Evolutionary conservation across 1,140 invertebrate species (phyloP).

Genomic region (Caenorhabditis briggsae): DNA sequence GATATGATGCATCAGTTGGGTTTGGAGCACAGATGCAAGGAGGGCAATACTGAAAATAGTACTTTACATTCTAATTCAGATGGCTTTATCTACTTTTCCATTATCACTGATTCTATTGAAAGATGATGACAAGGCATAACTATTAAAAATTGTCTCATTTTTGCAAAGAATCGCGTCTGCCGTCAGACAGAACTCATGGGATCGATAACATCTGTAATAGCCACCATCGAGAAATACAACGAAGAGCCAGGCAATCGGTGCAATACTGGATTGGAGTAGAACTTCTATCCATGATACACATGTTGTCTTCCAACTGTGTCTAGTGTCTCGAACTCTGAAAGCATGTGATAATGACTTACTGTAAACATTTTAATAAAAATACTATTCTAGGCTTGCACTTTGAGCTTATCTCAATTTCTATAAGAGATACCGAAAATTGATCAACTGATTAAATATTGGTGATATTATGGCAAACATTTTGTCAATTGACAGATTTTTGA

Average conservation of each 20-base stretch:
- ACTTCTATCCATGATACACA: conserved; percentile 71
- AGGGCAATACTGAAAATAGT: conserved; percentile 61
- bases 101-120: conserved; percentile 60
- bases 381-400: not conserved
- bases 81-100: conserved; percentile 58
- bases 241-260: conserved; percentile 74
- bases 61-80: not conserved
- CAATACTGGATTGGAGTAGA: conserved; percentile 67
- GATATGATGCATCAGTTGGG: conserved; percentile 56
- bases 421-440: too few relatives aligned
- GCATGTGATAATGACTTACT: not conserved
- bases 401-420: too few relatives aligned
- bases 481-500: too few relatives aligned
- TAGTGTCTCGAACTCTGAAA: conserved; percentile 65
- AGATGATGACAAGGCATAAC: conserved; percentile 6
- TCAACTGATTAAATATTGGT: too few relatives aligned
- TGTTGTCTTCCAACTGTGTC: conserved; percentile 69
- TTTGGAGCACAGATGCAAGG: conserved; percentile 57
- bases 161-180: conserved; percentile 58
- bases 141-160: conserved; percentile 63
- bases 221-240: conserved; percentile 72
- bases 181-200: conserved; percentile 67
- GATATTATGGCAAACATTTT: too few relatives aligned
- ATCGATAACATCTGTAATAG: conserved; percentile 71
- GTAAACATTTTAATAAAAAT: too few relatives aligned